phyloP scores from a whole-genome alignment of 2,113 vertebrate genomes.

The Bubalus kerabau region DNA sequence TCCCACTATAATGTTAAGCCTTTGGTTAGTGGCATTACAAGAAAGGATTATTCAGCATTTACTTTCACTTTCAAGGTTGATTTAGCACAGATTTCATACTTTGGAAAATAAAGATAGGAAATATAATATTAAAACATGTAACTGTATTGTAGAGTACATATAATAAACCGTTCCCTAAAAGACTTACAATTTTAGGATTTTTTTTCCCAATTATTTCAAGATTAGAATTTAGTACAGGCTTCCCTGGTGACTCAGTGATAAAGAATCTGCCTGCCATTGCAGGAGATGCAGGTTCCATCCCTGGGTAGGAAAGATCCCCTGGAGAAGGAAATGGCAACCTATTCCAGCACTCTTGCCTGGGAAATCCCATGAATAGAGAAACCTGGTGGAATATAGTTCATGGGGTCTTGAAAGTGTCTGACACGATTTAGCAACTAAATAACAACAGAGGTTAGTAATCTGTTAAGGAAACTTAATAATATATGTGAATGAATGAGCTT shows the following conservation, averaged over 20 bases:
- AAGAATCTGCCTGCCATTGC: neutral
- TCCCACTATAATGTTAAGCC: neutral
- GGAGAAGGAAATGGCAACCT: neutral
- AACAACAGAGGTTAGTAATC: neutral
- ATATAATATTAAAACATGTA: neutral
- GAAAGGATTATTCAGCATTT: constrained; percentile 12
- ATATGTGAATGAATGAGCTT: neutral
- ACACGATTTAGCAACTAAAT: neutral
- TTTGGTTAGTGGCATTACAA: neutral
- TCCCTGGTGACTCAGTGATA: neutral
- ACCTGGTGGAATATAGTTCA: neutral
- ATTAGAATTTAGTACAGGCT: neutral
- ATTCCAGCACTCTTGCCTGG: neutral
- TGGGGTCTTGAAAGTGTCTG: neutral
- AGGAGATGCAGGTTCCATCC: neutral
- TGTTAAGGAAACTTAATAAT: neutral
- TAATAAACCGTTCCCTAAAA: neutral
- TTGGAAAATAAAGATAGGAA: neutral
- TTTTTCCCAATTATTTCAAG: neutral
- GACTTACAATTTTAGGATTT: neutral
- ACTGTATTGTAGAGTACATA: neutral
- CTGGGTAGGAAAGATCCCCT: neutral
- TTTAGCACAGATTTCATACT: constrained; percentile 15
- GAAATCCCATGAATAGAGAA: neutral
- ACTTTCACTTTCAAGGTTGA: constrained; percentile 21